Evolutionary conservation across 2,797 vertebrate genomes (phyloP).

Genomic region (Syngnathus acus): DNA sequence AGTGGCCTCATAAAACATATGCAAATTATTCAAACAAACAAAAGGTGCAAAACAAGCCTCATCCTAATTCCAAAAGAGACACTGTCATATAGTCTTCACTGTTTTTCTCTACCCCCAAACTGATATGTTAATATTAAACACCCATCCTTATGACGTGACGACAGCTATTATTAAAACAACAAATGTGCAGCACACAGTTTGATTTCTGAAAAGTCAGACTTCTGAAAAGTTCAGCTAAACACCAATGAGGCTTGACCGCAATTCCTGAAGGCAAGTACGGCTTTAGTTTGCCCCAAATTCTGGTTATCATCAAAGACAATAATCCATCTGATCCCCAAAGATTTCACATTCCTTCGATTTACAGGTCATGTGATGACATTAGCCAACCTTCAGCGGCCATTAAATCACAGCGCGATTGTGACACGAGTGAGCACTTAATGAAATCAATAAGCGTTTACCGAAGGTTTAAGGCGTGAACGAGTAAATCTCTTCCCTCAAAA

Average conservation of each 20-base stretch:
- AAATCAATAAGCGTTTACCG: slow-evolving; percentile 48
- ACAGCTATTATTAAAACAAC: no score
- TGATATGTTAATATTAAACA: background rate
- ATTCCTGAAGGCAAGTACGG: slow-evolving; percentile 31
- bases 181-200: background rate
- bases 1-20: background rate
- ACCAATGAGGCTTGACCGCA: slow-evolving; percentile 13
- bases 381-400: slow-evolving; percentile 29
- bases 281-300: slow-evolving; percentile 39
- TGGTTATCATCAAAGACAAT: slow-evolving; percentile 58
- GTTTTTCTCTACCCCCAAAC: background rate
- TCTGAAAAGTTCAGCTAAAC: slow-evolving; percentile 3
- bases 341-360: slow-evolving; percentile 56
- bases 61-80: background rate
- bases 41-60: background rate
- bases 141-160: no score
- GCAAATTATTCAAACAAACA: background rate
- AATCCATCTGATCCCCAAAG: slow-evolving; percentile 58
- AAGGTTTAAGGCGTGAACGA: slow-evolving; percentile 18
- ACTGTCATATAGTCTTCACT: background rate
- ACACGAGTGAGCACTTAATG: slow-evolving; percentile 17
- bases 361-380: slow-evolving; percentile 49
- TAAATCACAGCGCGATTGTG: slow-evolving; percentile 1
- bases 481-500: slow-evolving; percentile 14
- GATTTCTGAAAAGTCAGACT: background rate